phyloP scores from a whole-genome alignment of 2,888 invertebrate species.

The Drosophila limbata region DNA sequence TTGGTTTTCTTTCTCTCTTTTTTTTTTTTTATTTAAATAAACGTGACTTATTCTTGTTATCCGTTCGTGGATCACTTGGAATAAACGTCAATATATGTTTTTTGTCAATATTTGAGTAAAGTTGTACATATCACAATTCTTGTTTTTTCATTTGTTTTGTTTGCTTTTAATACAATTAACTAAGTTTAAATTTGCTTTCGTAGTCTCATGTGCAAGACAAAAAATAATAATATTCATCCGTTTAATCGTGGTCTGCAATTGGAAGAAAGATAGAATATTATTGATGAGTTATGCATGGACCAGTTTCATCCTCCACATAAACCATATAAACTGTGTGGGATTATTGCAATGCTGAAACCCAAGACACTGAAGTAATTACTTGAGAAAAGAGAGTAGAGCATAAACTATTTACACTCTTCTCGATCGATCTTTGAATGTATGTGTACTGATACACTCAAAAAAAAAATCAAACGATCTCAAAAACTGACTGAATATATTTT shows the following conservation, averaged over 20 bases:
- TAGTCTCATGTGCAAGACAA: constrained; percentile 60
- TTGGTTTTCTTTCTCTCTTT: constrained; percentile 52
- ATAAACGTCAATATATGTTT: constrained; percentile 63
- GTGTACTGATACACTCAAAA: neutral
- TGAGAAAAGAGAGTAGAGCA: constrained; percentile 10
- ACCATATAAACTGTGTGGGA: constrained; percentile 7
- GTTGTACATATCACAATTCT: constrained; percentile 80
- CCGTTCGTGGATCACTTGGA: constrained; percentile 45
- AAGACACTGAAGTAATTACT: constrained; percentile 14
- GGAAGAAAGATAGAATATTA: neutral
- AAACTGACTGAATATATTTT: too few relatives aligned
- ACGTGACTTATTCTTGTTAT: constrained; percentile 34
- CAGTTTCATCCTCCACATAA: constrained; percentile 28
- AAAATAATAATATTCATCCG: constrained; percentile 32
- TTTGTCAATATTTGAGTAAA: constrained; percentile 78
- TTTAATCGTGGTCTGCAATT: constrained; percentile 67
- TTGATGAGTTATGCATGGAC: constrained; percentile 10
- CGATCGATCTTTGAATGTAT: constrained; percentile 1
- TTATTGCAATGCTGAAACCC: constrained; percentile 16
- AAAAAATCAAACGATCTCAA: too few relatives aligned
- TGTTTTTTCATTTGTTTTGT: constrained; percentile 36
- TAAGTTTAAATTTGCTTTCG: constrained; percentile 54
- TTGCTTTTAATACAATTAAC: constrained; percentile 57
- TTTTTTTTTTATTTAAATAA: constrained; percentile 17
- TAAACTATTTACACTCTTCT: constrained; percentile 35